Percentiles rank a stretch among this genome's conserved stretches.
These are phyloP conservation scores for Leptinotarsa rubiginosa DNA, from an alignment of 2,888 invertebrate genomes.

Conservation along the genomic window DNA sequence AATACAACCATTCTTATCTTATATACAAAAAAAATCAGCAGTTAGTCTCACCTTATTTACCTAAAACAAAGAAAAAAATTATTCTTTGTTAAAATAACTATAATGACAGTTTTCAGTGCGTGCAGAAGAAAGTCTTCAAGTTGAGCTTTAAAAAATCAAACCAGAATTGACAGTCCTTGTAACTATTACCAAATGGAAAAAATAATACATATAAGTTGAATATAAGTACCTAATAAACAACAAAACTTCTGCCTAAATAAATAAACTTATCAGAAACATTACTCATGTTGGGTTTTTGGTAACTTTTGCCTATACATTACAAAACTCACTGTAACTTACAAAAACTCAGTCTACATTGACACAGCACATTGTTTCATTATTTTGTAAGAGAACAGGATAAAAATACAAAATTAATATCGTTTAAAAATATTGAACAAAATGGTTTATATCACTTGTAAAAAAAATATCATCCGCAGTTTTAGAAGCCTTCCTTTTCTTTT, in stretches of 20 bases:
- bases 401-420: neutral
- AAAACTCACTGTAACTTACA: neutral
- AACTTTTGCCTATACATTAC: neutral
- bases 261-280: neutral
- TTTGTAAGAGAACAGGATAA: neutral
- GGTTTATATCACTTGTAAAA: neutral
- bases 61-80: too few relatives aligned
- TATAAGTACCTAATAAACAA: neutral
- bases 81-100: too few relatives aligned
- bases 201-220: too few relatives aligned
- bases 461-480: neutral
- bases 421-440: neutral
- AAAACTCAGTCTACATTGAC: neutral
- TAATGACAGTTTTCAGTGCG: too few relatives aligned
- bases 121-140: too few relatives aligned
- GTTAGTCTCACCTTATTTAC: too few relatives aligned
- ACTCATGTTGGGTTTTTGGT: neutral
- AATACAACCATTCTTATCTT: too few relatives aligned
- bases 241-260: slow-evolving; percentile 1
- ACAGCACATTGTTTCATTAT: neutral
- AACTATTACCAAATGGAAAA: too few relatives aligned
- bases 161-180: too few relatives aligned
- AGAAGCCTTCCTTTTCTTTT: neutral
- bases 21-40: too few relatives aligned
- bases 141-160: too few relatives aligned